phyloP scores from a whole-genome alignment of 1,140 invertebrate genomes.

The Temnothorax nylanderi region DNA sequence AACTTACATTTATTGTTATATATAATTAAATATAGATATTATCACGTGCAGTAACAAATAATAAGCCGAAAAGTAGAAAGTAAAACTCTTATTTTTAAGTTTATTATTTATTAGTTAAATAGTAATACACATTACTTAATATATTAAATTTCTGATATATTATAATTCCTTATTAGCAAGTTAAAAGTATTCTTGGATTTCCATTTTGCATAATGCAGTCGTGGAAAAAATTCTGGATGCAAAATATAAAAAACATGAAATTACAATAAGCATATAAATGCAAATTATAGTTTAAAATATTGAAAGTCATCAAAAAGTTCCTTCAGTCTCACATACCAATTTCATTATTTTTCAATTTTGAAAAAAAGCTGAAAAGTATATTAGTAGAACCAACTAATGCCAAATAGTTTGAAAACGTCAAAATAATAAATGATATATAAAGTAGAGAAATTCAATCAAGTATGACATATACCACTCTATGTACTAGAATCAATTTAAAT shows the following conservation, averaged over 20 bases:
- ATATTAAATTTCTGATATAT: no score
- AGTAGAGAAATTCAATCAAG: not conserved
- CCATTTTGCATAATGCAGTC: no score
- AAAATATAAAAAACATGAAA: not conserved
- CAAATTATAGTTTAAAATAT: not conserved
- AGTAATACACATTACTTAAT: not conserved
- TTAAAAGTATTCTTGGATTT: no score
- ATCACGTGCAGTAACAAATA: not conserved
- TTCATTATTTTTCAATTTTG: not conserved
- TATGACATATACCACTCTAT: not conserved
- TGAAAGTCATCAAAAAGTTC: not conserved
- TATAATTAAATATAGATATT: not conserved
- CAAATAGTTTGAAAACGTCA: not conserved
- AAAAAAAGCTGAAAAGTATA: not conserved
- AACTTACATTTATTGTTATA: not conserved
- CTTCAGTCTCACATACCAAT: not conserved
- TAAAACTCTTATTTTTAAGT: not conserved
- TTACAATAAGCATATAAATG: not conserved
- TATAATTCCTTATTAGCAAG: no score
- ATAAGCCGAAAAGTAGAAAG: not conserved
- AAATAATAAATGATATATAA: not conserved
- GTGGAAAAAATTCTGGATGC: no score
- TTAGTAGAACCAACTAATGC: not conserved
- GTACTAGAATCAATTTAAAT: constrained; percentile 1
- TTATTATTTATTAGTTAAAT: not conserved